Conservation (phyloP, 2,888 invertebrate genomes). For the Saturnia pavonia region DNA sequence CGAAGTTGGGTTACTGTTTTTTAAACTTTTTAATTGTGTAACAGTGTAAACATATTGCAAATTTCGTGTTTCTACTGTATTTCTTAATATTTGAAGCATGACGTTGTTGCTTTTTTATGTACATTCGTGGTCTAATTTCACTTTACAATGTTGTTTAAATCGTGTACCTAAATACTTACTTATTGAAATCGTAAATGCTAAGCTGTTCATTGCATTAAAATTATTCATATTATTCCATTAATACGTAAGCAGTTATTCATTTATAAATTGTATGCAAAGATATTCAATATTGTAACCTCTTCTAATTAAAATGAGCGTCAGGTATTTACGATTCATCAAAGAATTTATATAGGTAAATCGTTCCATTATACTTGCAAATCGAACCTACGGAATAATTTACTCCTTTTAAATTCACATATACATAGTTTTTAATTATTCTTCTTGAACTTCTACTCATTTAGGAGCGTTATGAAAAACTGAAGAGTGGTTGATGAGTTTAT, state of each 20-base stretch:
- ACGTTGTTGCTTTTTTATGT: too few species aligned
- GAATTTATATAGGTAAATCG: background rate
- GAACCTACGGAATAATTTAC: background rate
- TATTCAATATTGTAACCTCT: slow-evolving; percentile 11
- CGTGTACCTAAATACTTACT: too few species aligned
- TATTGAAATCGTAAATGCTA: background rate
- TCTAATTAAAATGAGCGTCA: slow-evolving; percentile 17
- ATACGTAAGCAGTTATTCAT: slow-evolving; percentile 8
- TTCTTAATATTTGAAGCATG: too few species aligned
- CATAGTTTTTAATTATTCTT: background rate
- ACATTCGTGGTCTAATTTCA: too few species aligned
- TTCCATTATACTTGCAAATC: background rate
- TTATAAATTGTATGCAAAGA: slow-evolving; percentile 12
- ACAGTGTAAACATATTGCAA: too few species aligned
- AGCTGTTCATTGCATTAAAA: background rate
- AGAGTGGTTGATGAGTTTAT: too few species aligned
- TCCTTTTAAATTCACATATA: background rate
- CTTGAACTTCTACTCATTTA: background rate
- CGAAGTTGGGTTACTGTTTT: too few species aligned
- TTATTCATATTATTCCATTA: slow-evolving; percentile 8
- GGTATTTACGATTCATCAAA: slow-evolving; percentile 20
- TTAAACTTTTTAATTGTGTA: too few species aligned
- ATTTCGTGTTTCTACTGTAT: too few species aligned
- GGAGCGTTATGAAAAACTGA: too few species aligned
- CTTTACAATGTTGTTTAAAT: background rate